Conservation (phyloP, 2,113 vertebrate genomes). For the Beaufortia kweichowensis region DNA sequence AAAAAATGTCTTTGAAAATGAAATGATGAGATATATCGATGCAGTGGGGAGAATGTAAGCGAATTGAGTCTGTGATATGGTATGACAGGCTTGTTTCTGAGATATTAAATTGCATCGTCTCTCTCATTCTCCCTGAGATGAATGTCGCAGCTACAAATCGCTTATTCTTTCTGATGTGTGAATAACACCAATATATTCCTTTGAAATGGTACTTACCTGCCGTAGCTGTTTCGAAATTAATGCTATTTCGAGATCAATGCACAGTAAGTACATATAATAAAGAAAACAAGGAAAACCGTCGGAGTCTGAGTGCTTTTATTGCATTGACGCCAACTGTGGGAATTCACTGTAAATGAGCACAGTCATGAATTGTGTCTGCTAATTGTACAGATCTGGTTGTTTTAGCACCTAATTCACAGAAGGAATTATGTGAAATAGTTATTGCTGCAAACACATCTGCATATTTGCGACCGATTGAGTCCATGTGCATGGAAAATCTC, state of each 20-base stretch:
- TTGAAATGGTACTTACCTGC: neutral
- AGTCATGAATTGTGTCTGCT: neutral
- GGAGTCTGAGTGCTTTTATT: neutral
- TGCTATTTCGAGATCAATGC: slow-evolving; percentile 19
- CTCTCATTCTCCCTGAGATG: slow-evolving; percentile 7
- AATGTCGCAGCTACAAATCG: neutral
- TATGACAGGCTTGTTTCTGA: slow-evolving; percentile 20
- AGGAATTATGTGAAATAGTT: neutral
- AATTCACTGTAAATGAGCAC: neutral
- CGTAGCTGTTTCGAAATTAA: neutral
- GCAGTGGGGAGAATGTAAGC: slow-evolving; percentile 6
- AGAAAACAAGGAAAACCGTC: neutral
- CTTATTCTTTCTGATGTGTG: slow-evolving; percentile 15
- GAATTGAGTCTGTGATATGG: neutral
- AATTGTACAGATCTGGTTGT: neutral
- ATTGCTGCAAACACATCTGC: neutral
- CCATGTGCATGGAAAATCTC: neutral
- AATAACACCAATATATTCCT: slow-evolving; percentile 20
- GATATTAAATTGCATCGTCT: slow-evolving; percentile 33
- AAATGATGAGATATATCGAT: slow-evolving; percentile 23
- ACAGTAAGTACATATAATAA: neutral
- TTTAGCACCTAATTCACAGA: neutral
- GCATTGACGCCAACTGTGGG: neutral
- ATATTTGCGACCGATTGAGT: neutral
- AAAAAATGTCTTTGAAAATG: slow-evolving; percentile 31